Base-by-base conservation (phyloP, 2,113 vertebrate species). In the Parus major region DNA sequence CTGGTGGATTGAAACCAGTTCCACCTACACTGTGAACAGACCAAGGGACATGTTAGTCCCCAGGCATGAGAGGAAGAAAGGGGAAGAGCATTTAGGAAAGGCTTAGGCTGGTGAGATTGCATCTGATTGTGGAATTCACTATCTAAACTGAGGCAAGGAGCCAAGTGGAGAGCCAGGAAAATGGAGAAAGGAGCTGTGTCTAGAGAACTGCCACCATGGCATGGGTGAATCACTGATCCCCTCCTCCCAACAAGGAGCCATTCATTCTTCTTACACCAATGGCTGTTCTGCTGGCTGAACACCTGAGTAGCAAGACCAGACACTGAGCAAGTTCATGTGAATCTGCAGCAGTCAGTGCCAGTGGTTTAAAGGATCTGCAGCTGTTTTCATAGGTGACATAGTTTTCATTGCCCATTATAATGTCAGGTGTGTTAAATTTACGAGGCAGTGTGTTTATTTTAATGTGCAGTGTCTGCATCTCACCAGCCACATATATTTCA, bases 371-470 rank as follows among this genome's bases (percentile, higher is more conserved):
- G 39, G 66, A 79, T 35, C 61, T 79, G 86, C 81, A 84, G 68
- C 71, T 92, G 72, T 70, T 96, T 93, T 78, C 90, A 61, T 87
- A 87, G 96, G 81, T 88, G 88, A 80, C 77, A 55, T 39, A 64
- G 73, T 63, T 95, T 96, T 94, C 68, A 65, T 83, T 89, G 80
- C 82, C 75, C 75, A 36, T 92, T 93, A 77, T 53, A 59, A 64
- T 93, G 94, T 92, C 94, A 93, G 66, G 57, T 73, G 81, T 89
- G 65, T 88, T 72, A 86, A 94, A 94, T 92, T 96, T 95, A 95
- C 79, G 83, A 66, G 49, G 60, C 90, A 71, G 59, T 69, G 83
- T 93, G 90, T 94, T 94, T 82, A 71, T 89, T 96, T 94, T 95
- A 96, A 88, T 91, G 92, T 82, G 88, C 83, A 75, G 42, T 3